These are phyloP conservation scores for Nephrotoma flavescens DNA, from an alignment of 2,888 invertebrate genomes.

Conservation along the genomic window DNA sequence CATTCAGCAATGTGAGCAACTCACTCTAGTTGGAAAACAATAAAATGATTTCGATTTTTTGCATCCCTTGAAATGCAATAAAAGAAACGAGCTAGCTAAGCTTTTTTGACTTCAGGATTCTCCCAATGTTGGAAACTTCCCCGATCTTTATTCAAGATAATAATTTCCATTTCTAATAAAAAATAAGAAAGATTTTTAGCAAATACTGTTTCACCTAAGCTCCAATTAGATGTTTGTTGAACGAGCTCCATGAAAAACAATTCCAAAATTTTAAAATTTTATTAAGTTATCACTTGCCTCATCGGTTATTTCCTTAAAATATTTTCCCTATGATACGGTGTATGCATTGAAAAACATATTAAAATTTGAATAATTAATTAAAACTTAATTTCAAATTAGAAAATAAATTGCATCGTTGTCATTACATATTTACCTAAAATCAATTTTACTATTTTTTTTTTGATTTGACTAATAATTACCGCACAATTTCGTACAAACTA, in stretches of 20 bases:
- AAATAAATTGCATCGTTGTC: neutral
- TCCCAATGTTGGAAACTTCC: too few relatives aligned
- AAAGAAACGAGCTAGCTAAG: too few relatives aligned
- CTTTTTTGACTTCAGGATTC: too few relatives aligned
- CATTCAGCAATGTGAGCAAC: too few relatives aligned
- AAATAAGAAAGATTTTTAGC: too few relatives aligned
- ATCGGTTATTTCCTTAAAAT: neutral
- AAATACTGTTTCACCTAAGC: too few relatives aligned
- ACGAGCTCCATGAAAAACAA: neutral
- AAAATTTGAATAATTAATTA: constrained; percentile 1
- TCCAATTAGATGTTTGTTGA: too few relatives aligned
- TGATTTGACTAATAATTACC: constrained; percentile 4
- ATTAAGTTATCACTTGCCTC: constrained; percentile 3
- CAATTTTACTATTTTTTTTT: neutral
- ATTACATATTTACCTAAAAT: neutral
- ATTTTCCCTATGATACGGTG: neutral
- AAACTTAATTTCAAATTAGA: neutral
- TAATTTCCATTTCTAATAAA: too few relatives aligned
- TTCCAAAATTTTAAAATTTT: neutral
- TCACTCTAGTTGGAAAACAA: too few relatives aligned
- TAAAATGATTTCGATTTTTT: too few relatives aligned
- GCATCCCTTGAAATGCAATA: too few relatives aligned
- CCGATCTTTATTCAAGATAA: too few relatives aligned
- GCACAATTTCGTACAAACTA: constrained; percentile 10
- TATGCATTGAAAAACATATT: constrained; percentile 5